Evolutionary conservation across 2,888 invertebrate species (phyloP), one percentile per base, ranked within the genome.

Genomic region (Volucella zonaria): DNA sequence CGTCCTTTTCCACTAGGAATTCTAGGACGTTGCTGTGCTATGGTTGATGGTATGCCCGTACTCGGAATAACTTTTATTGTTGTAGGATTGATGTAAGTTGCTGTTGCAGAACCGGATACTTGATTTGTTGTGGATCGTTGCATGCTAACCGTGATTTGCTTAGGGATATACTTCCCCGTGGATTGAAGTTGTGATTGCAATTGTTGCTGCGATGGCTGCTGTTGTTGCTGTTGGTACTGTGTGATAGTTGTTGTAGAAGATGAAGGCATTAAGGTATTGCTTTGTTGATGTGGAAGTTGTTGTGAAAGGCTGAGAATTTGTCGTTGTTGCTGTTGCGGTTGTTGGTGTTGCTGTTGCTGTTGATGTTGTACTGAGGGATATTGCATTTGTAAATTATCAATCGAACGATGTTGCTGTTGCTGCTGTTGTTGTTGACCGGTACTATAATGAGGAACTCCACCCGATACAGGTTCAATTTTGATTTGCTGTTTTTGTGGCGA

Each of bases 21-120:
- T 81, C 90, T 91, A 59, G 90, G 90, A 70, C 91, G 88, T 75
- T 92, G 92, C 83, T 92, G 92, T 15, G 92, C 91, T 82, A 91
- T 91, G 9, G 92, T 91, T 23, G 91, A 89, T 40, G 91, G 91
- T 61, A 91, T 88, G 23, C 90, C 90, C 31, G 89, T 89, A n/a
- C 89, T 88, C 12, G 91, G 89, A 85, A 91, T 86, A 45, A 89
- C 86, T 81, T 90, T 91, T 82, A 91, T 87, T 8, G 87, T 85
- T 42, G 82, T 66, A 8, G 85, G 78, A 58, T 78, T 80, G 15
- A 77, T 31, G 49, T 82, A 83, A 80, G 86, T 83, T 47, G 81
- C 71, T 31, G 87, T 80, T 45, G 87, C 86, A 6, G 87, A 77
- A 47, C 78, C 80, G 1, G 89, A 83, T 45, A 88, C 87, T 73